phyloP scores from a whole-genome alignment of 2,797 vertebrate genomes.

The Melanotaenia parkinsoni region DNA sequence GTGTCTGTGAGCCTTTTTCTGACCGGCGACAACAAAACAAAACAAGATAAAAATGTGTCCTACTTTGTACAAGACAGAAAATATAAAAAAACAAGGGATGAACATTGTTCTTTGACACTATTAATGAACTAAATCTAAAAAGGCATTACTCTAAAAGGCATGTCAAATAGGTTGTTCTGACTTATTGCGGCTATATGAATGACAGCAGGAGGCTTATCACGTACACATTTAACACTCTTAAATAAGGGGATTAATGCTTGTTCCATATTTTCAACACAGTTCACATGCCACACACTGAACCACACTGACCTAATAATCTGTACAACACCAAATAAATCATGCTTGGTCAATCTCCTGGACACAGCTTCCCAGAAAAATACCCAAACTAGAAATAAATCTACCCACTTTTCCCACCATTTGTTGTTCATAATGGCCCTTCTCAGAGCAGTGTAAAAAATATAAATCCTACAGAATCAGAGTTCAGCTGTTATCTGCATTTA shows the following conservation, averaged over 20 bases:
- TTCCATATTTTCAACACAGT: slow-evolving; percentile 44
- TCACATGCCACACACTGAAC: slow-evolving; percentile 32
- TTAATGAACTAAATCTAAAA: slow-evolving; percentile 42
- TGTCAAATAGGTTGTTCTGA: slow-evolving; percentile 40
- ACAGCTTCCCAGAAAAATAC: not conserved
- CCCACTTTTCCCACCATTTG: not conserved
- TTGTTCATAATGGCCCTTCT: slow-evolving; percentile 1
- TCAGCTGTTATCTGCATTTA: slow-evolving; percentile 47
- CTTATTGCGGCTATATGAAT: slow-evolving; percentile 30
- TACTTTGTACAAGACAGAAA: slow-evolving; percentile 20
- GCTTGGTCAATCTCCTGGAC: not conserved
- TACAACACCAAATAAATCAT: slow-evolving; percentile 22
- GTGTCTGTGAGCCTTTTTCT: slow-evolving; percentile 58
- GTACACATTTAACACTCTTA: slow-evolving; percentile 57
- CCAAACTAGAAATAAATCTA: not conserved
- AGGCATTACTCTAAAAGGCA: slow-evolving; percentile 43
- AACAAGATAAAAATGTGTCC: slow-evolving; percentile 56
- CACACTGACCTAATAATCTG: slow-evolving; percentile 46
- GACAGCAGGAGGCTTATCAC: slow-evolving; percentile 49
- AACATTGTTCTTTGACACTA: slow-evolving; percentile 60
- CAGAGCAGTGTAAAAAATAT: slow-evolving; percentile 27
- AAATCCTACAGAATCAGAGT: slow-evolving; percentile 31
- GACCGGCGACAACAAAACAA: slow-evolving; percentile 58
- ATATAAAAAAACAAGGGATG: slow-evolving; percentile 46
- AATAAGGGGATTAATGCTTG: slow-evolving; percentile 60